A percentile compares a stretch with the other conserved stretches of the same genome.
Conservation (phyloP, 1,140 invertebrate genomes). For the Araneus ventricosus region DNA sequence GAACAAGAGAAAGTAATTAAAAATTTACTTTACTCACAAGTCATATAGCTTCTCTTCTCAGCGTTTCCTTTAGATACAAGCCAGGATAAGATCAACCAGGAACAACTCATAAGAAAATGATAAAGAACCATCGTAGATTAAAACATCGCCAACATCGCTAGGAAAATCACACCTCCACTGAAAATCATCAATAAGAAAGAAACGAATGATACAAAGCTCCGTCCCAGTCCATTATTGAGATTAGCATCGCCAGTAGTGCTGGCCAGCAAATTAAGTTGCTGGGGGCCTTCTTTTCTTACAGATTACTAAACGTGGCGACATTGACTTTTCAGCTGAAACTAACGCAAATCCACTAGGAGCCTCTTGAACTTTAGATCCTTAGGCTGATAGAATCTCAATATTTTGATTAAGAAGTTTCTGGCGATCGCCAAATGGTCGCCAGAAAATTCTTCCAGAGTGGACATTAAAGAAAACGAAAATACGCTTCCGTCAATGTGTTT, state of each 20-base stretch:
- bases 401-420: not conserved
- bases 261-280: not conserved
- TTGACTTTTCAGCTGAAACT: not conserved
- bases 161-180: conserved; percentile 28
- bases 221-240: not conserved
- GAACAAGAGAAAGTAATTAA: too few species aligned
- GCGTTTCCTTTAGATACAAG: conserved; percentile 57
- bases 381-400: not conserved
- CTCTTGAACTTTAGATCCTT: conserved; percentile 59
- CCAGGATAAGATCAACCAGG: conserved; percentile 69
- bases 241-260: not conserved
- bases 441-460: not conserved
- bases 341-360: not conserved
- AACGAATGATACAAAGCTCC: not conserved
- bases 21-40: conserved; percentile 31
- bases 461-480: not conserved
- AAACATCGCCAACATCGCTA: conserved; percentile 41
- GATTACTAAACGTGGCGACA: not conserved
- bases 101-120: conserved; percentile 57
- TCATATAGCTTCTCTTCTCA: conserved; percentile 65
- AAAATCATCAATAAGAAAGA: not conserved
- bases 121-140: conserved; percentile 69
- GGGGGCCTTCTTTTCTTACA: not conserved
- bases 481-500: not conserved
- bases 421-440: conserved; percentile 61